phyloP scores from a whole-genome alignment of 1,140 invertebrate genomes.

The Drosophila serrata region DNA sequence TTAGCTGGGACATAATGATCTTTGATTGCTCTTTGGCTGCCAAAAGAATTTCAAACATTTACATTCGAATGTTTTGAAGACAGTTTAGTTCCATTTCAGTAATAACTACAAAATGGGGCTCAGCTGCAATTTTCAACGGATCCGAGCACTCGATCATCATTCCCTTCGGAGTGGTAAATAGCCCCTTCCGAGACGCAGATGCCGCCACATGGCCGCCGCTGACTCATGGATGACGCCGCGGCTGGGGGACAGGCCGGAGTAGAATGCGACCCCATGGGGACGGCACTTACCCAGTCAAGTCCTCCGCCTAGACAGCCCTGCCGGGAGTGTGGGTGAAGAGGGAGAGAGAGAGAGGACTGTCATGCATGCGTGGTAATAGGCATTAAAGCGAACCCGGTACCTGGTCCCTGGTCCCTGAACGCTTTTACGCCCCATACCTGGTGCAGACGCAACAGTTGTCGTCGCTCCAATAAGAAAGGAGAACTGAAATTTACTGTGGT shows the following conservation, averaged over 20 bases:
- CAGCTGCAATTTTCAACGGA: conserved; percentile 44
- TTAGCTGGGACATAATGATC: conserved; percentile 35
- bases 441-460: conserved; percentile 52
- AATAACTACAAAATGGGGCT: conserved; percentile 34
- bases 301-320: conserved; percentile 54
- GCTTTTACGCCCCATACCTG: conserved; percentile 7
- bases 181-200: conserved; percentile 16
- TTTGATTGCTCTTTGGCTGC: conserved; percentile 24
- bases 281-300: conserved; percentile 63
- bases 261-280: conserved; percentile 54
- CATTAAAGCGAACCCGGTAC: conserved; percentile 63
- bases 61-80: conserved; percentile 25
- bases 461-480: conserved; percentile 60
- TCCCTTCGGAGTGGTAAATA: conserved; percentile 39
- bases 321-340: conserved; percentile 41
- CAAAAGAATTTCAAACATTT: conserved; percentile 43
- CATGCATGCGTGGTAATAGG: conserved; percentile 81
- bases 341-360: conserved; percentile 44
- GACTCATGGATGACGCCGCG: conserved; percentile 30
- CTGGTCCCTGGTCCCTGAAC: conserved; percentile 21
- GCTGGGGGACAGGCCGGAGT: conserved; percentile 2
- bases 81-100: conserved; percentile 30
- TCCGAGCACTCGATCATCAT: conserved; percentile 41
- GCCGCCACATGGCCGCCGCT: conserved; percentile 15
- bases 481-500: conserved; percentile 41